A percentile compares a stretch with the other conserved stretches of the same genome.
Evolutionary conservation across 2,888 invertebrate species (phyloP).

Genomic region (Polydrusus cervinus): DNA sequence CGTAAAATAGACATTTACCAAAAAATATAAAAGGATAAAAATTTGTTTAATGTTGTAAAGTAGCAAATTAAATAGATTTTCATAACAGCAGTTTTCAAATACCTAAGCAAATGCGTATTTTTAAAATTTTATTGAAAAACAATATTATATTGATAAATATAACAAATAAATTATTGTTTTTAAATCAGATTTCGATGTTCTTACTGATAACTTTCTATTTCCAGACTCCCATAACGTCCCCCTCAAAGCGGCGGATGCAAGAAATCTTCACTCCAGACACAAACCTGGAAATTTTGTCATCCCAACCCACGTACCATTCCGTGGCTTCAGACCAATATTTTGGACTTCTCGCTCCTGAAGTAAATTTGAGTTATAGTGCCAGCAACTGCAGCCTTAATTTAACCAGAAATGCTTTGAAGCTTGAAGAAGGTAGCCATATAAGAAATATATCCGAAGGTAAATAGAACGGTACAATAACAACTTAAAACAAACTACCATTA

Average conservation of each 20-base stretch:
- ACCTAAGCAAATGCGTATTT: no score
- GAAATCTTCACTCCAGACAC: slow-evolving; percentile 39
- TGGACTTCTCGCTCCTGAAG: slow-evolving; percentile 52
- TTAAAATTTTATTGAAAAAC: no score
- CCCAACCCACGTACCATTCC: background rate
- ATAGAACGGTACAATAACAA: no score
- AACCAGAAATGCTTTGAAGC: slow-evolving; percentile 19
- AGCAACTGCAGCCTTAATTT: slow-evolving; percentile 35
- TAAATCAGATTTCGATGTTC: background rate
- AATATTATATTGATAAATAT: no score
- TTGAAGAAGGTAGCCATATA: background rate
- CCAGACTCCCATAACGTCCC: background rate
- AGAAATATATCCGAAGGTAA: background rate
- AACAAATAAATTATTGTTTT: no score
- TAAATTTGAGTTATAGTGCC: slow-evolving; percentile 44
- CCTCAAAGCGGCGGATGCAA: slow-evolving; percentile 25
- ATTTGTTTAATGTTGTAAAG: no score
- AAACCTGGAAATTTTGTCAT: background rate
- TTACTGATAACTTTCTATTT: background rate
- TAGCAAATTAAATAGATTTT: no score
- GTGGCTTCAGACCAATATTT: background rate
- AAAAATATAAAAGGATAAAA: no score
- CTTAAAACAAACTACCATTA: no score
- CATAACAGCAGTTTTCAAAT: no score
- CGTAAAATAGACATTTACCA: no score